Evolutionary conservation across 1,140 invertebrate species (phyloP).

Genomic region (Drosophila albomicans): DNA sequence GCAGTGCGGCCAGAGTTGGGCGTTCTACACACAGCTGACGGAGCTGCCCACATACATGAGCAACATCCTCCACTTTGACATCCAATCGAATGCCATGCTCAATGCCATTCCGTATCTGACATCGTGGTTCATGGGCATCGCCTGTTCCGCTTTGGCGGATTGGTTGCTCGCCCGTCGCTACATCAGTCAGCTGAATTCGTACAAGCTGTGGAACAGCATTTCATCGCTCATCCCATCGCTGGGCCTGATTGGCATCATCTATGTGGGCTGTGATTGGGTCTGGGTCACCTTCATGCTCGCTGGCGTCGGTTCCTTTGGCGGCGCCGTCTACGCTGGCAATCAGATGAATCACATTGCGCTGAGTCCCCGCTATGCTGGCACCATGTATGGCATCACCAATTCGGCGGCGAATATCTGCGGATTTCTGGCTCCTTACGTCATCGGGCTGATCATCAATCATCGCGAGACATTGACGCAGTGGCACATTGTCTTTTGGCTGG

Average conservation of each 20-base stretch:
- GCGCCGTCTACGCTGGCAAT: conserved; percentile 91
- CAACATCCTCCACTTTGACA: conserved; percentile 94
- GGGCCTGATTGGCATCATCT: conserved; percentile 90
- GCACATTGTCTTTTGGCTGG: conserved; percentile 95
- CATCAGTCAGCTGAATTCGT: conserved; percentile 88
- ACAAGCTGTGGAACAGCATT: conserved; percentile 92
- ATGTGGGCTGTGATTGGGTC: conserved; percentile 90
- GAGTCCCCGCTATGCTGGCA: conserved; percentile 93
- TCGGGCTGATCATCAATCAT: conserved; percentile 90
- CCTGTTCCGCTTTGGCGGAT: conserved; percentile 90
- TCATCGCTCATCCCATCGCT: conserved; percentile 90
- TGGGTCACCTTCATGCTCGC: conserved; percentile 90
- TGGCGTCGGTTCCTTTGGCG: conserved; percentile 89
- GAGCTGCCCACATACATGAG: conserved; percentile 97
- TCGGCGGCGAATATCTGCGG: conserved; percentile 94
- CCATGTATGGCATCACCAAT: conserved; percentile 95
- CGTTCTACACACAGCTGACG: conserved; percentile 97
- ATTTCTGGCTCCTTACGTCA: conserved; percentile 93
- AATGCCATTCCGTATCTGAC: conserved; percentile 93
- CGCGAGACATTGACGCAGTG: conserved; percentile 93
- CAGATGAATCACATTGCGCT: conserved; percentile 96
- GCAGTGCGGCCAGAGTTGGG: conserved; percentile 97
- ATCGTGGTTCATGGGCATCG: conserved; percentile 89
- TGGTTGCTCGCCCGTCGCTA: conserved; percentile 88
- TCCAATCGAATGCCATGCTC: conserved; percentile 92